These are phyloP conservation scores for Geotrypetes seraphini DNA, from an alignment of 2,797 vertebrate genomes.

Conservation along the genomic window DNA sequence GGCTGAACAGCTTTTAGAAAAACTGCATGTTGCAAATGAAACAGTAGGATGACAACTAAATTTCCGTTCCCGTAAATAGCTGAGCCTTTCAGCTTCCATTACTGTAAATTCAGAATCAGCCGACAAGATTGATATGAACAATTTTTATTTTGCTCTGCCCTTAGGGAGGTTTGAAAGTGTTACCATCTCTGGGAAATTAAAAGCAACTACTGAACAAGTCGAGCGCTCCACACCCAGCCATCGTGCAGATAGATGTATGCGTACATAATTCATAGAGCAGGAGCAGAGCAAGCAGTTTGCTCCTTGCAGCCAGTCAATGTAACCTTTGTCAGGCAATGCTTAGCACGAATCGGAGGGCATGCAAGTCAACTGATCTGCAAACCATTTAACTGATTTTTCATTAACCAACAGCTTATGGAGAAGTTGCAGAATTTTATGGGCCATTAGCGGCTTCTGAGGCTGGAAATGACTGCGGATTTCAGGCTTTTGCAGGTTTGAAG, in stretches of 20 bases:
- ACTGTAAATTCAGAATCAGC: background rate
- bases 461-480: slow-evolving; percentile 45
- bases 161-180: background rate
- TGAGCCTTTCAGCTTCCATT: background rate
- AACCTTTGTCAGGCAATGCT: slow-evolving; percentile 36
- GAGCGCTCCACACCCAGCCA: background rate
- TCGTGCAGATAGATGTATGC: background rate
- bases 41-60: background rate
- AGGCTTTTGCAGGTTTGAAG: slow-evolving; percentile 33
- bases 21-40: background rate
- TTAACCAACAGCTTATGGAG: slow-evolving; percentile 51
- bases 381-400: slow-evolving; percentile 52
- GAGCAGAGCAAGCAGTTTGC: background rate
- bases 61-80: background rate
- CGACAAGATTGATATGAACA: background rate
- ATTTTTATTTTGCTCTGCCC: background rate
- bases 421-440: slow-evolving; percentile 56
- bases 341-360: slow-evolving; percentile 29
- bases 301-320: slow-evolving; percentile 7
- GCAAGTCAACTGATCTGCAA: slow-evolving; percentile 39
- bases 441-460: slow-evolving; percentile 47
- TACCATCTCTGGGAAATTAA: background rate
- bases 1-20: too few species aligned
- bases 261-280: accelerated
- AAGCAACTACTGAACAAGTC: background rate